Conservation (phyloP, 2,797 vertebrate species). For the Hemitrygon akajei region DNA sequence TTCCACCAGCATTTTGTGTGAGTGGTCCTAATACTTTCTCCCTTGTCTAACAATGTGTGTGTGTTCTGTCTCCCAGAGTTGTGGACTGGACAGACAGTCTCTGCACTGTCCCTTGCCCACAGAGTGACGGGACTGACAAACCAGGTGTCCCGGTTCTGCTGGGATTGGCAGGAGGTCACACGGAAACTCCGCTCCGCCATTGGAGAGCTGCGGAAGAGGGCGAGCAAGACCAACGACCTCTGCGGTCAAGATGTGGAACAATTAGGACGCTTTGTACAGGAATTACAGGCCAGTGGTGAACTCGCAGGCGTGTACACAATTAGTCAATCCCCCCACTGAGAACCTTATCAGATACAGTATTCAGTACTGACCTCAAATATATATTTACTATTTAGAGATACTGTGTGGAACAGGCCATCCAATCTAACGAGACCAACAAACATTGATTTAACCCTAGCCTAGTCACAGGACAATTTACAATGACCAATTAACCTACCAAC, state of each 20-base stretch:
- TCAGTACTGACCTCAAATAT: too few species aligned
- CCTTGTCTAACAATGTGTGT: background rate
- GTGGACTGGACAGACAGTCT: constrained; percentile 52
- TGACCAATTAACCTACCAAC: too few species aligned
- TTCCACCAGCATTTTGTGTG: too few species aligned
- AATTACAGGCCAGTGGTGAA: constrained; percentile 60
- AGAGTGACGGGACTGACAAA: constrained; percentile 53
- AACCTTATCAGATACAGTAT: too few species aligned
- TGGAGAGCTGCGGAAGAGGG: constrained; percentile 48
- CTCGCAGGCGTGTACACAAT: too few species aligned
- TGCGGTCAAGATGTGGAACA: constrained; percentile 46
- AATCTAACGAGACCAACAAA: too few species aligned
- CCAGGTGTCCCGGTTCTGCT: constrained; percentile 49
- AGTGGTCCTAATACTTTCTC: too few species aligned
- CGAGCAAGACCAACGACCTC: constrained; percentile 51
- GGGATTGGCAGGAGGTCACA: constrained; percentile 56
- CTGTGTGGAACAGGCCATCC: too few species aligned
- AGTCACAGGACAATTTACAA: too few species aligned
- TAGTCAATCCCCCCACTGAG: background rate
- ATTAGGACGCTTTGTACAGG: constrained; percentile 56
- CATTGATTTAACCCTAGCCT: too few species aligned
- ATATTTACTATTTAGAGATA: too few species aligned
- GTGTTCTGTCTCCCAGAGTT: constrained; percentile 42
- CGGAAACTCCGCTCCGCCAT: constrained; percentile 50
- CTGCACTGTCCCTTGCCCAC: constrained; percentile 59